Base-by-base conservation (phyloP, 2,797 vertebrate genomes). In the Enteromius argenteus region DNA sequence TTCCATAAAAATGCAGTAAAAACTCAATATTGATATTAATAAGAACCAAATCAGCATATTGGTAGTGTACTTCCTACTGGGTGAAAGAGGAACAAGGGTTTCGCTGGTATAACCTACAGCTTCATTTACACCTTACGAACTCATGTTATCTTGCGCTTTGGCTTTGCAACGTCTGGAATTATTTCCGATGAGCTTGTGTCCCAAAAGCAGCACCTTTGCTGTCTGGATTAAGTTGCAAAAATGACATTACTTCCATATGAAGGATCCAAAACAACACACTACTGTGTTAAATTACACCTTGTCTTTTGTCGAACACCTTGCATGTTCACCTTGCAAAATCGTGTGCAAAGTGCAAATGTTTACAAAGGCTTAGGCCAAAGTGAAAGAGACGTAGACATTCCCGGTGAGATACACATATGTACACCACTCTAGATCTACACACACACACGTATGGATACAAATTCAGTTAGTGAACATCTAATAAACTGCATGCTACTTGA, bases 121-220 rank as follows among this genome's bases (percentile, higher is more conserved):
- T 74, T 80, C 32, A 68, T 68, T 46, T 66, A 71, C 80, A 15
- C 90, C 89, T 90, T 89, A 72, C 83, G 71, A 56, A 91, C 89
- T 90, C 83, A 91, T 82, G 74, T 71, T 73, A 67, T 35, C 13
- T 67, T 69, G 35, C 44, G 1, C 42, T 23, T 0, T 60, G 49
- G 17, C n/a, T 56, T 80, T 58, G 44, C 21, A 5, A 56, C 23
- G 17, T 67, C 46, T 68, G 8, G 8, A 71, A 68, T 39, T 66
- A 37, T 79, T 76, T 66, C 5, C 5, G 17, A 53, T 2, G 23
- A 14, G 39, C 0, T 32, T 79, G 17, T n/a, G 44, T 67, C 27
- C 30, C 44, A 30, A 35, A 80, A 53, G 35, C 46, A 11, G 21
- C 30, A 19, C 32, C 21, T 56, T 11, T 2, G 37, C 37, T 46